Evolutionary conservation across 2,797 vertebrate species (phyloP), one percentile per base, ranked within the genome.

Genomic region (Heteromormyrus szaboi): DNA sequence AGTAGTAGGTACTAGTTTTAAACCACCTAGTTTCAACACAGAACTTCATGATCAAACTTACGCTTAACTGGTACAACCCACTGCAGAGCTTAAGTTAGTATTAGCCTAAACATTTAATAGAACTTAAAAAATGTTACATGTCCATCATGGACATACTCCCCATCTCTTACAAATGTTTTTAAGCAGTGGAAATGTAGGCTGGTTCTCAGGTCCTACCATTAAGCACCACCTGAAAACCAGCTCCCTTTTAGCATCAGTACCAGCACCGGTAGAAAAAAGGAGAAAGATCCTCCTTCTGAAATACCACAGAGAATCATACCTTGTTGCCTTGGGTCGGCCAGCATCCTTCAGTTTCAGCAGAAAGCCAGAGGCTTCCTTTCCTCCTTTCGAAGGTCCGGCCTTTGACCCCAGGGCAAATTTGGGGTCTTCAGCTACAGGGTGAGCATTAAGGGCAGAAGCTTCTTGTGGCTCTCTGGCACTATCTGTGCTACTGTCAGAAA

Each of bases 281-380:
- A 68, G 9, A 68, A 68, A 68, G 62, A 33, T 62, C 33, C 72
- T 37, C 72, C 72, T 79, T 8, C 72, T 37, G 5, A 79, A 79
- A 79, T 44, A 79, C 17, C 41, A 79, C 14, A n/a, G 2, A 41
- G 19, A 46, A n/a, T 79, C 94, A 93, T 90, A 96, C 95, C 83
- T 5, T 88, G 90, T 11, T 44, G 89, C 72, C 91, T 91, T 94
- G 19, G 92, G 62, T 54, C 90, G 90, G 25, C 50, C 79, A 0
- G 89, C 89, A 2, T 93, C 92, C 92, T 89, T 92, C 0, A 96
- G 90, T 90, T 91, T 95, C 90, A 92, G 90, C 12, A 95, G 91
- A 88, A 96, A 96, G n/a, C 88, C 9, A 0, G 65, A 85, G 41
- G 88, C 65, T 87, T 92, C 76, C 89, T 90, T 93, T 44, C 22